Evolutionary conservation across 2,113 vertebrate species (phyloP).

Genomic region (Apodemus speciosus): DNA sequence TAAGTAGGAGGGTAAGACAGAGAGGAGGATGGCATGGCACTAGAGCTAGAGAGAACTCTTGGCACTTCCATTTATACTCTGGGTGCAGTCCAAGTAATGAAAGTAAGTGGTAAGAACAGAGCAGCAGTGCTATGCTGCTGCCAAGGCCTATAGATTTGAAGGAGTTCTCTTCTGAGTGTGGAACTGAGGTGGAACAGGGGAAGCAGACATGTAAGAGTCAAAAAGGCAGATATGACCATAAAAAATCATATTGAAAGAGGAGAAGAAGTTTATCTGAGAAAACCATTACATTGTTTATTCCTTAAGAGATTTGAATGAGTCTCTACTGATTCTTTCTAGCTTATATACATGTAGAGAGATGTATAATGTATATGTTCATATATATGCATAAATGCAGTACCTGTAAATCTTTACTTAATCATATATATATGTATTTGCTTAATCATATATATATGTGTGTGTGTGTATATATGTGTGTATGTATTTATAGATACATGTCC

Average conservation of each 20-base stretch:
- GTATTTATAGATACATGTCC: too few relatives aligned
- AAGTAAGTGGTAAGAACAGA: too few relatives aligned
- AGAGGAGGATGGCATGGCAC: fast-evolving
- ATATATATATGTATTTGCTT: too few relatives aligned
- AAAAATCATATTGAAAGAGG: not conserved
- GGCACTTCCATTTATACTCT: fast-evolving
- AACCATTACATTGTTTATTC: not conserved
- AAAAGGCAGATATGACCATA: not conserved
- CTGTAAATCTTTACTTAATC: not conserved
- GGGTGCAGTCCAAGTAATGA: too few relatives aligned
- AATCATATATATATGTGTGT: too few relatives aligned
- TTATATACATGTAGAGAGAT: not conserved
- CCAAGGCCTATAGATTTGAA: not conserved
- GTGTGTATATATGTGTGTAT: too few relatives aligned
- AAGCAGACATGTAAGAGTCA: not conserved
- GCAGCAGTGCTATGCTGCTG: not conserved
- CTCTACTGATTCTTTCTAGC: not conserved
- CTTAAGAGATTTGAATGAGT: not conserved
- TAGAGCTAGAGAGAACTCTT: fast-evolving
- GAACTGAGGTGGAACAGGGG: not conserved
- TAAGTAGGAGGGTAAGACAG: not conserved
- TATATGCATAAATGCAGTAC: not conserved
- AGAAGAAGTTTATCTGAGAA: not conserved
- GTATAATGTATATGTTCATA: not conserved
- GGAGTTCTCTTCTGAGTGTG: not conserved